Evolutionary conservation across 1,140 invertebrate species (phyloP).

Genomic region (Euwallacea fornicatus): DNA sequence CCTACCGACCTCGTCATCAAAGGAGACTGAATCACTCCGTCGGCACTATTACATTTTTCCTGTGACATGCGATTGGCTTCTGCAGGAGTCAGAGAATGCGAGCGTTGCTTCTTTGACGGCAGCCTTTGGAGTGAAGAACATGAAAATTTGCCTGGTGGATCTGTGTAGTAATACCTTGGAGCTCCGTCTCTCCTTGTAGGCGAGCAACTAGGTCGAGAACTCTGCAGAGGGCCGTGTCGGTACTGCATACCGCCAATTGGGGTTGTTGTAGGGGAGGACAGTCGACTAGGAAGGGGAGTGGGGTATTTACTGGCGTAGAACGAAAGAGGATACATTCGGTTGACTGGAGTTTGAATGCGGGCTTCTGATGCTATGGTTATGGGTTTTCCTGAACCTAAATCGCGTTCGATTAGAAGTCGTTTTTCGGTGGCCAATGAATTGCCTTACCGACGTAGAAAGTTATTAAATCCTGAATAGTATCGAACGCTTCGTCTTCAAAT

Average conservation of each 20-base stretch:
- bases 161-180: conserved; percentile 49
- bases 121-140: conserved; percentile 45
- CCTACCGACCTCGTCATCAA: conserved; percentile 52
- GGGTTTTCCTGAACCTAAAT: conserved; percentile 70
- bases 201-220: conserved; percentile 49
- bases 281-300: conserved; percentile 45
- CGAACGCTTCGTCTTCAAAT: conserved; percentile 92
- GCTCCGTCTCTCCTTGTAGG: conserved; percentile 62
- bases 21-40: conserved; percentile 61
- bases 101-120: conserved; percentile 70
- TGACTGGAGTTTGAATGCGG: conserved; percentile 76
- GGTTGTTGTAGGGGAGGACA: conserved; percentile 50
- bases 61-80: conserved; percentile 56
- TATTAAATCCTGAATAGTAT: conserved; percentile 90
- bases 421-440: neutral
- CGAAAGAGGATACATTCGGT: conserved; percentile 69
- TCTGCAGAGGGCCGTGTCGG: conserved; percentile 41
- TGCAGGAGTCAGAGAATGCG: conserved; percentile 66
- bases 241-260: conserved; percentile 43
- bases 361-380: conserved; percentile 88
- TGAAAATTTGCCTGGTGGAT: neutral
- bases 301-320: conserved; percentile 65
- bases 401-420: neutral
- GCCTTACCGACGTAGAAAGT: conserved; percentile 81
- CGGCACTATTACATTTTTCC: conserved; percentile 64